Percentiles rank a stretch among this genome's conserved stretches.
Conservation (phyloP, 2,888 invertebrate species). For the Lasioglossum lativentre region DNA sequence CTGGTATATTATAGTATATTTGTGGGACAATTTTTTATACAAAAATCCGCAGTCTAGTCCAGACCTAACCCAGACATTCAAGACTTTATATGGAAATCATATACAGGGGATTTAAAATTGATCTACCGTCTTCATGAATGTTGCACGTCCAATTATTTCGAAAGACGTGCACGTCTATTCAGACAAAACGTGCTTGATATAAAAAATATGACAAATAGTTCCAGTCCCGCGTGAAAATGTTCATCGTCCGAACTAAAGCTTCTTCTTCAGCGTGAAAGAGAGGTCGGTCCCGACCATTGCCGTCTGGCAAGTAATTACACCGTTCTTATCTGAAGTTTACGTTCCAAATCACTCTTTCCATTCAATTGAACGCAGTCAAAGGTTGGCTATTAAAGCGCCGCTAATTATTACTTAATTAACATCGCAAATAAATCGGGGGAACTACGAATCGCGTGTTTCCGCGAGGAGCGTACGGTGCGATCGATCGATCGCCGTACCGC, state of each 20-base stretch:
- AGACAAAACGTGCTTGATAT: not conserved
- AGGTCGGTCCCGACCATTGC: not conserved
- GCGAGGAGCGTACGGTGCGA: not conserved
- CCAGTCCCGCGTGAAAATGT: not conserved
- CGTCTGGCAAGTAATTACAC: not conserved
- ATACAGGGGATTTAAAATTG: too few species aligned
- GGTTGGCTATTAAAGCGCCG: not conserved
- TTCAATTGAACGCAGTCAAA: not conserved
- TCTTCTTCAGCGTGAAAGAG: not conserved
- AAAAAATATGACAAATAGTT: not conserved
- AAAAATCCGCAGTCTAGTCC: too few species aligned
- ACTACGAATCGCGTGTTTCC: not conserved
- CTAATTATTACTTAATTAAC: constrained; percentile 14
- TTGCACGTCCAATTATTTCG: too few species aligned
- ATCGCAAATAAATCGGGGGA: not conserved
- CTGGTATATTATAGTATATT: too few species aligned
- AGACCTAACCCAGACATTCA: too few species aligned
- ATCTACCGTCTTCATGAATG: too few species aligned
- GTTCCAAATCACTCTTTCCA: not conserved
- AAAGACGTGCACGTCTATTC: too few species aligned
- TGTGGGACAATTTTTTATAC: too few species aligned
- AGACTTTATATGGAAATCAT: too few species aligned
- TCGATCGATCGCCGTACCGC: constrained; percentile 33
- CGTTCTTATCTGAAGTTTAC: not conserved
- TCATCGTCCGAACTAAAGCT: not conserved